Percentiles rank a stretch among this genome's conserved stretches.
Conservation (phyloP, 1,140 invertebrate species). For the Brachionus calyciflorus region DNA sequence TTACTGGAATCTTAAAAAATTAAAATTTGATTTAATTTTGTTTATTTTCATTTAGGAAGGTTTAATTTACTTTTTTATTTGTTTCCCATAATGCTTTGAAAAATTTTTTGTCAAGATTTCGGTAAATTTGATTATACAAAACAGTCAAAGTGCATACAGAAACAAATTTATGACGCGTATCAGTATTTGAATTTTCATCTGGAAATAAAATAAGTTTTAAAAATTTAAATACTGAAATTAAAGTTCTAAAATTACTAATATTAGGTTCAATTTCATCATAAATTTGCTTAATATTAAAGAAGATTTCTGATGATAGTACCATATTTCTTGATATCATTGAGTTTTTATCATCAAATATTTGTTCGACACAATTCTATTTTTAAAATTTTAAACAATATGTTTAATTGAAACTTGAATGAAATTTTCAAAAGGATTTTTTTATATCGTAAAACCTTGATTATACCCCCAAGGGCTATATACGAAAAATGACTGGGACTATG, state of each 20-base stretch:
- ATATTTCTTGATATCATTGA: slow-evolving; percentile 65
- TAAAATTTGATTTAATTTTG: no score
- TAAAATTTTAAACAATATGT: neutral
- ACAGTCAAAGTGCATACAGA: slow-evolving; percentile 72
- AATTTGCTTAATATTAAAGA: slow-evolving; percentile 63
- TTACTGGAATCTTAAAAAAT: slow-evolving; percentile 66
- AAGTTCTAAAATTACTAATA: slow-evolving; percentile 50
- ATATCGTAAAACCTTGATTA: no score
- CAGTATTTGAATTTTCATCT: slow-evolving; percentile 62
- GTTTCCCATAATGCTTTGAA: slow-evolving; percentile 71
- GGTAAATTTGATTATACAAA: slow-evolving; percentile 72
- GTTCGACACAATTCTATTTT: slow-evolving; percentile 65
- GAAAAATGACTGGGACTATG: no score
- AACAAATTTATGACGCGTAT: slow-evolving; percentile 66
- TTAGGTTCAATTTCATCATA: slow-evolving; percentile 66
- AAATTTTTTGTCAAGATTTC: slow-evolving; percentile 73
- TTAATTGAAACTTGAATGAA: neutral
- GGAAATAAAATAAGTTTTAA: slow-evolving; percentile 45
- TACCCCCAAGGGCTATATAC: no score
- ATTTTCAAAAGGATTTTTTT: neutral
- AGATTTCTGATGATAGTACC: slow-evolving; percentile 68
- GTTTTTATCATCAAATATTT: slow-evolving; percentile 67
- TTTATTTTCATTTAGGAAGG: neutral
- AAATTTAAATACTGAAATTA: slow-evolving; percentile 61
- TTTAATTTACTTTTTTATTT: slow-evolving; percentile 69